Evolutionary conservation across 2,797 vertebrate species (phyloP), one percentile per base, ranked within the genome.

Genomic region (Micrastur ruficollis): DNA sequence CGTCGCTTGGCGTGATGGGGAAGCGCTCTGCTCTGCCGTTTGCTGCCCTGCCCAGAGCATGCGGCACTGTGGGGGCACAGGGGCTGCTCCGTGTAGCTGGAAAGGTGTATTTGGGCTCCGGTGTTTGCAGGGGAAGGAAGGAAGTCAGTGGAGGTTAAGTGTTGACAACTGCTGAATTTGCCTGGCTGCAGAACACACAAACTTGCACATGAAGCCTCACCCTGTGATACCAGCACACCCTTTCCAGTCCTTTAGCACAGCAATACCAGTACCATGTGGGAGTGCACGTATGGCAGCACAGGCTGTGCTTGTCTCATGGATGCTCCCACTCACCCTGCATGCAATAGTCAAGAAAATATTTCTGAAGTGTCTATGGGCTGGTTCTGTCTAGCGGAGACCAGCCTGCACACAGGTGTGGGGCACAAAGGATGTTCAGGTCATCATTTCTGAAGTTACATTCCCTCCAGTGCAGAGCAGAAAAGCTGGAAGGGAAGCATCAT

Each of bases 1-100:
- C 1, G 27, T 42, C 1, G 8, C 49, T 29, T n/a, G 32, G 20
- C 1, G 8, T 26, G 58, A 14, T 0, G 1, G 29, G 34, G 72
- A 29, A 66, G n/a, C 31, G 2, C 29, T 22, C 50, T 49, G 56
- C 76, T 52, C 26, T 29, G 8, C 38, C 18, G 9, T 42, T 53
- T 0, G 1, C 71, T 66, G 55, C 8, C 42, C 56, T 46, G 59
- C 42, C 53, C 36, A 6, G 34, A 6, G 40, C 4, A 2, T 6
- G 19, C 76, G 13, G 25, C 14, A 1, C 65, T 40, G 40, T 34
- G 14, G 12, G 52, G 72, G 52, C 75, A 26, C 49, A 13, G 42
- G 42, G 34, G 11, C 84, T 36, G 52, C 84, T 65, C 59, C 0
- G 0, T 8, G 23, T 34, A 16, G 36, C 31, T 22, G 75, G 62